A percentile compares a stretch with the other conserved stretches of the same genome.
Evolutionary conservation across 35 echinoderm and acorn worm genomes (phyloP).

Genomic region (Apostichopus parvimensis): DNA sequence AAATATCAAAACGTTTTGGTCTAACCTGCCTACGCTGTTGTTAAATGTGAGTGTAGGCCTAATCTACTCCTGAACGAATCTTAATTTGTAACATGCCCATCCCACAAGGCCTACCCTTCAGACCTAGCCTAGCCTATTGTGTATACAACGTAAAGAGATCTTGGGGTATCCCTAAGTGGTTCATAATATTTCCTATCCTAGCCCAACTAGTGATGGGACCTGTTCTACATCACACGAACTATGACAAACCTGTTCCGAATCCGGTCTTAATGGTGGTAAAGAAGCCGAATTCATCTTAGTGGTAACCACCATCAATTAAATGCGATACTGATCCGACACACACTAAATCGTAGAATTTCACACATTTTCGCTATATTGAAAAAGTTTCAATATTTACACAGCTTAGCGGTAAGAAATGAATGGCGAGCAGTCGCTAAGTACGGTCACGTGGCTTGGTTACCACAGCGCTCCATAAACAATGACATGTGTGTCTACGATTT

Average conservation of each 20-base stretch:
- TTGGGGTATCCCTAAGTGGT: too few relatives aligned
- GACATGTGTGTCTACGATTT: not conserved
- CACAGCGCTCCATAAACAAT: not conserved
- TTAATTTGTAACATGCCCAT: not conserved
- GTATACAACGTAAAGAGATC: too few relatives aligned
- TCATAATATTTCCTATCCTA: not conserved
- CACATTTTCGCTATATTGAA: constrained; percentile 38
- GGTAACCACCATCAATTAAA: constrained; percentile 33
- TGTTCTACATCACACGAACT: not conserved
- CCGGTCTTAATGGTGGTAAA: constrained; percentile 32
- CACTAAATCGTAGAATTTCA: constrained; percentile 28
- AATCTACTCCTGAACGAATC: too few relatives aligned
- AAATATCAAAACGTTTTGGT: too few relatives aligned
- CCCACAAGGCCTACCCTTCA: not conserved
- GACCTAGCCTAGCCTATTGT: too few relatives aligned
- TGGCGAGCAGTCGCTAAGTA: not conserved
- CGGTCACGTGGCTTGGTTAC: constrained; percentile 1
- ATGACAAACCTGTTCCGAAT: constrained; percentile 32
- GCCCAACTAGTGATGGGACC: not conserved
- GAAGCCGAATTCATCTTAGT: constrained; percentile 30
- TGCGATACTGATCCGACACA: constrained; percentile 22
- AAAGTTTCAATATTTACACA: constrained; percentile 22
- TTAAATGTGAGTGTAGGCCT: too few relatives aligned
- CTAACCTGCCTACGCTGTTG: too few relatives aligned
- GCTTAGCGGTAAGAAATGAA: not conserved